Conservation (phyloP, 2,797 vertebrate species). For the Lepus oiostolus region DNA sequence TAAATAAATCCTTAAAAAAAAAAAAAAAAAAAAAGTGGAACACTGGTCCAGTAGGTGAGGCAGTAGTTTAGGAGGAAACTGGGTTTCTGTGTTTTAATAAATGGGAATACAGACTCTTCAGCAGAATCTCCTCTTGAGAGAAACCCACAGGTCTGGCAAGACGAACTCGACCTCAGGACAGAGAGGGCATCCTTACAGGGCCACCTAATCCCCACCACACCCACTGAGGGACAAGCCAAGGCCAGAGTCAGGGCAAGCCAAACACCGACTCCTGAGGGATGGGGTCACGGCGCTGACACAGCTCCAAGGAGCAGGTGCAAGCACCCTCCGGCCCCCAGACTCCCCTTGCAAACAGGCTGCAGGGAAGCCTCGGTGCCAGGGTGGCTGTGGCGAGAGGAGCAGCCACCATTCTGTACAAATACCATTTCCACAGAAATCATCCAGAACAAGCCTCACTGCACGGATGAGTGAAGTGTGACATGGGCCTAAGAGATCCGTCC, state of each 20-base stretch:
- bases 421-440: background rate
- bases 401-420: background rate
- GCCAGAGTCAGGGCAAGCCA: background rate
- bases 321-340: background rate
- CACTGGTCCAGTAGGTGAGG: background rate
- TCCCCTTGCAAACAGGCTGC: background rate
- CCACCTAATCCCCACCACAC: background rate
- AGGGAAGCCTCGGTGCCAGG: background rate
- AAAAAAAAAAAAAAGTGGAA: background rate
- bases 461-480: background rate
- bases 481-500: background rate
- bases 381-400: no score
- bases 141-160: background rate
- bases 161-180: background rate
- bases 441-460: background rate
- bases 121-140: background rate
- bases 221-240: background rate
- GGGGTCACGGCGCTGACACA: background rate
- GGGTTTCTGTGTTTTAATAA: constrained; percentile 19
- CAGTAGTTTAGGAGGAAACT: background rate
- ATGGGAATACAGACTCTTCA: background rate
- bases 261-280: background rate
- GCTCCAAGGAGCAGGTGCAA: background rate
- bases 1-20: background rate
- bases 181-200: background rate